Conservation (phyloP, 2,113 vertebrate genomes). For the Aegotheles bennettii region DNA sequence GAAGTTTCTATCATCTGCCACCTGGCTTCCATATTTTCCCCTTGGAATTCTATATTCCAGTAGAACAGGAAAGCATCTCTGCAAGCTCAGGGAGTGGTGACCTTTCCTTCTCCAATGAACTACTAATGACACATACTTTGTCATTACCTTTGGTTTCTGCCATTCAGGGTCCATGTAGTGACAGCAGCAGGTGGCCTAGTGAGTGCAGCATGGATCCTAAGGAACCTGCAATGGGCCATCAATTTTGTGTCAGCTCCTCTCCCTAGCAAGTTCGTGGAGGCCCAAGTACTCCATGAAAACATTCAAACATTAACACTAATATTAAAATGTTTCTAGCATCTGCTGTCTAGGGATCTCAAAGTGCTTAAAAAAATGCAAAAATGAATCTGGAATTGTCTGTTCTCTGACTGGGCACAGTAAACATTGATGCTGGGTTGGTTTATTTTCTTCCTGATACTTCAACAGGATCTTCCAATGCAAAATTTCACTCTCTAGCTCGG, state of each 20-base stretch:
- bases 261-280: background rate
- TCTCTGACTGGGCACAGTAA: background rate
- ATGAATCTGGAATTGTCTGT: background rate
- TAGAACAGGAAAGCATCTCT: background rate
- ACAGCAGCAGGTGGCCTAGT: background rate
- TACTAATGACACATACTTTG: background rate
- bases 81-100: background rate
- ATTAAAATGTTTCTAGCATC: background rate
- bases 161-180: rapidly evolving
- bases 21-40: background rate
- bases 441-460: background rate
- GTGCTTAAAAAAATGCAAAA: background rate
- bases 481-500: background rate
- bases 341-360: too few relatives aligned
- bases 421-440: background rate
- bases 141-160: background rate
- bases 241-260: background rate
- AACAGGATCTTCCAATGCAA: background rate
- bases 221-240: background rate
- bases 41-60: background rate
- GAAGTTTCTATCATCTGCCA: background rate
- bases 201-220: background rate
- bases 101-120: background rate
- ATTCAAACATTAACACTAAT: background rate
- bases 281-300: background rate